phyloP scores from a whole-genome alignment of 2,113 vertebrate genomes.

The Tricholaema leucomelas region DNA sequence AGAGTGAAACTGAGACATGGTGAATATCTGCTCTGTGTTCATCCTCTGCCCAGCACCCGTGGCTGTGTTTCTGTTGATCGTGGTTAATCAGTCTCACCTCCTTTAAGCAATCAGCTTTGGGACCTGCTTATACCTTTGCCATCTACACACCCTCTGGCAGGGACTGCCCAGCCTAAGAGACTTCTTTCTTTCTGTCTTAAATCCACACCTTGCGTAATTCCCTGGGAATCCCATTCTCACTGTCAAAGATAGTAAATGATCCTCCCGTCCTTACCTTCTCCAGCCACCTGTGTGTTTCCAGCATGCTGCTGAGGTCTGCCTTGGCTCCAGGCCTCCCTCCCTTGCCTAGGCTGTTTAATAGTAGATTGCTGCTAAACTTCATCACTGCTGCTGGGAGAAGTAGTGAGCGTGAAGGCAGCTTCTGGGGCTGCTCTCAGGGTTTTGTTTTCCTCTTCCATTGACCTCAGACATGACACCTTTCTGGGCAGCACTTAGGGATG shows the following conservation, averaged over 20 bases:
- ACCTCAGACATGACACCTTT: neutral
- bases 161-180: neutral
- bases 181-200: neutral
- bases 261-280: neutral
- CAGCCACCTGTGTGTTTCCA: neutral
- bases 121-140: neutral
- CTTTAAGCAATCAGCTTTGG: neutral
- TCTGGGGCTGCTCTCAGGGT: neutral
- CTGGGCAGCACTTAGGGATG: neutral
- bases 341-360: neutral
- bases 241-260: neutral
- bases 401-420: neutral
- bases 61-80: neutral
- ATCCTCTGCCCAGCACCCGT: neutral
- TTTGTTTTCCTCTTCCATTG: slow-evolving; percentile 9
- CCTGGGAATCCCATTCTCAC: neutral
- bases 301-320: neutral
- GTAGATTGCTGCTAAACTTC: slow-evolving; percentile 37
- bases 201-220: slow-evolving; percentile 10
- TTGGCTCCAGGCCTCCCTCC: neutral
- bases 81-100: neutral
- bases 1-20: neutral
- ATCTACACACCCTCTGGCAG: neutral
- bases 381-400: neutral
- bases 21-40: neutral